Base-by-base conservation (phyloP, 1,140 invertebrate species). In the Polypedilum pembai region DNA sequence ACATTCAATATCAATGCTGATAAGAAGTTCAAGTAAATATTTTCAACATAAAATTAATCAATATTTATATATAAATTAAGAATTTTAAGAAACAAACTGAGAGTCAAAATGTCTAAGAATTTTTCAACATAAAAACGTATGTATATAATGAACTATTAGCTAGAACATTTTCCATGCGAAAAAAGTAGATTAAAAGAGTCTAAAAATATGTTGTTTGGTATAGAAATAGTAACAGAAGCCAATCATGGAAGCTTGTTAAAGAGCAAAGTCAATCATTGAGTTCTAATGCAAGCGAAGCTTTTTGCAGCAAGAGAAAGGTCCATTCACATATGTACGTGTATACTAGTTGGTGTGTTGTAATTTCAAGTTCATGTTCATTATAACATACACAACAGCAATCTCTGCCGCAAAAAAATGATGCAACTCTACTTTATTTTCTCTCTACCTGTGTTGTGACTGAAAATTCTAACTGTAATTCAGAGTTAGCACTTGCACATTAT, bases 281-380 rank as follows among this genome's bases (percentile, higher is more conserved):
- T 33, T 33, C 5, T 33, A 33, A 33, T 33, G 24, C 5, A 56
- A 56, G 12, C 12, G 15, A 56, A n/a, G n/a, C 45, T 56, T 56
- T n/a, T 56, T 56, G 12, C n/a, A 56, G n/a, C 12, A n/a, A 56
- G 12, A 56, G 45, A 56, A 56, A 56, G 45, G 45, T 56, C 45
- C 45, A n/a, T 56, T 56, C 45, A 56, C 15, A 56, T n/a, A 33
- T 33, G 24, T 33, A 33, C 24, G 5, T 33, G 24, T 33, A 33
- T 33, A 33, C 24, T 5, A 33, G 24, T 33, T 33, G 24, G 24
- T 33, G 24, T 56, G 4, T 3, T n/a, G 45, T 12, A 56, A 12
- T 56, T 56, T 56, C 45, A 56, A 56, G 45, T 56, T 56, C 45
- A 56, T n/a, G 45, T 56, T 56, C 45, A 56, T 56, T n/a, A 56